Conservation (phyloP, 30 jellyfish, hydroid and myxozoan species). For the Nemopilema nomurai region DNA sequence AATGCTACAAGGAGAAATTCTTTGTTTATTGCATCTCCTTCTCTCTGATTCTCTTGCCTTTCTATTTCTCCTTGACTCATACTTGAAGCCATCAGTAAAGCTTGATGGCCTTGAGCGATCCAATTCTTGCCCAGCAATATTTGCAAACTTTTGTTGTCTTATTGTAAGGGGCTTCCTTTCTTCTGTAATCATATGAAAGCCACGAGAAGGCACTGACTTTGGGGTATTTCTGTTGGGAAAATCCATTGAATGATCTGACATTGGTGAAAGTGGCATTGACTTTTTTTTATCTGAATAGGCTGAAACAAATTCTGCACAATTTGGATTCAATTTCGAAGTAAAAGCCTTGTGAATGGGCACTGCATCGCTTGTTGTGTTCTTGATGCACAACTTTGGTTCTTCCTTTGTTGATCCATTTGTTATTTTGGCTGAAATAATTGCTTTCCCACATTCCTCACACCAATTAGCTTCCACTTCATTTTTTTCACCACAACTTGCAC, state of each 20-base stretch:
- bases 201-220: neutral
- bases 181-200: neutral
- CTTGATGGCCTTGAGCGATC: neutral
- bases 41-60: no score
- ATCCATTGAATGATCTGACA: neutral
- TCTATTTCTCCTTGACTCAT: neutral
- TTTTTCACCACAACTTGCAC: slow-evolving; percentile 65
- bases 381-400: neutral
- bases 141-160: neutral
- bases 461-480: slow-evolving; percentile 65
- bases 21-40: neutral
- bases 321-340: slow-evolving; percentile 45
- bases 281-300: slow-evolving; percentile 5
- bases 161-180: neutral
- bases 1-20: neutral
- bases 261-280: neutral
- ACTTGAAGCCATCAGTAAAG: slow-evolving; percentile 11
- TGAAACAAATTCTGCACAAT: slow-evolving; percentile 65
- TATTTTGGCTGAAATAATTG: slow-evolving; percentile 57
- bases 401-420: neutral
- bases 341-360: neutral
- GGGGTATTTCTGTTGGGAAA: neutral
- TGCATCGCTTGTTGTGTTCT: neutral
- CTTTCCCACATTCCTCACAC: slow-evolving; percentile 93
- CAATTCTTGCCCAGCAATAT: neutral